Evolutionary conservation across 1,140 invertebrate species (phyloP), one percentile per base, ranked within the genome.

Genomic region (Phenacoccus solenopsis): DNA sequence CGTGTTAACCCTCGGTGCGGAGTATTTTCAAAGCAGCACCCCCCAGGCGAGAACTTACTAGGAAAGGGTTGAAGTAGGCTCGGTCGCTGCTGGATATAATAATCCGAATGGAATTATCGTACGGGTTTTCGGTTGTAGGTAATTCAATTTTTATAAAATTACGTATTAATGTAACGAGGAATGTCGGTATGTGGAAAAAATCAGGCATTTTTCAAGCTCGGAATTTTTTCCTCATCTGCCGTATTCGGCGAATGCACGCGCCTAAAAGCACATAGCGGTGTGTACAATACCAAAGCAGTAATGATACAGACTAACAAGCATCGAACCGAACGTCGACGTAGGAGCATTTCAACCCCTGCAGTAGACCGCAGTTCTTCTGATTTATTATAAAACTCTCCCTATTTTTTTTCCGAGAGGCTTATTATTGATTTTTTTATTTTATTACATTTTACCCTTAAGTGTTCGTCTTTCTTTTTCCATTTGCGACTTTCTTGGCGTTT

Each of bases 381-480:
- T 70, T 59, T 70, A 28, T 38, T 70, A 32, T 27, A 70, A 70
- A 70, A 32, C 38, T 70, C 32, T 59, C 70, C 61, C 32, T 22
- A 59, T 38, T 61, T 71, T 71, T 30, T 68, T 49, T n/a, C 3
- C 5, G 5, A 0, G 21, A 28, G 12, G 20, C 61, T 67, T 71
- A 16, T 30, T 71, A 30, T 59, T 71, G 16, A 32, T 38, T 71
- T 35, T 32, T 68, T 61, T 70, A 24, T 30, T 70, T 67, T 28
- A 12, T 32, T 70, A 16, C 28, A 5, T 3, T 70, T 32, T 24
- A 70, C 56, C 57, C 59, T 56, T 25, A 22, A 38, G 59, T 61
- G 56, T 70, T 68, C 67, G 22, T 32, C 30, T 68, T 35, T 32
- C 20, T 59, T 22, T 16, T 16, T 59, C 21, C 20, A 9, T 59